Evolutionary conservation across 2,888 invertebrate genomes (phyloP), one percentile per base, ranked within the genome.

Genomic region (Athalia circularis): DNA sequence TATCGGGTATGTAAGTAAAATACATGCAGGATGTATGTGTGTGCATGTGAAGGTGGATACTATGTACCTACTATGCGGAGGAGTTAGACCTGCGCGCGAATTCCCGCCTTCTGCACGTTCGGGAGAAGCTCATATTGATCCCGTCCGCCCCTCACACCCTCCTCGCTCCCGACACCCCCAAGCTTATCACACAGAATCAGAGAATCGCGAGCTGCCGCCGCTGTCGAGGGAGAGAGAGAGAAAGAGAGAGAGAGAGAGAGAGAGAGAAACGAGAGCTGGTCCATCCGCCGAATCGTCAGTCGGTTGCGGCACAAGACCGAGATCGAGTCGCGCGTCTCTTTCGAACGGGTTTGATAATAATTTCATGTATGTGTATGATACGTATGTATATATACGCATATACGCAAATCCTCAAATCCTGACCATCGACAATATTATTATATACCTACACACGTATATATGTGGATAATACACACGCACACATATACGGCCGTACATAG

Each of bases 111-210:
- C 87, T 87, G 29, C 29, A 29, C 29, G 85, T 75, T 75, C 50
- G 62, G 50, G 74, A 87, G 87, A 88, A 88, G 88, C 89, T 90
- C 89, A 90, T 90, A 90, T 90, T 90, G 90, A 90, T 90, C 90
- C 88, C 89, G 89, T 88, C 88, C 89, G 87, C 82, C 83, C 80
- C 81, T 81, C 81, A 67, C 76, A 77, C 79, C 78, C 77, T 70
- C 65, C 77, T 52, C 80, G 79, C 81, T 81, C 81, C 82, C 78
- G 62, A 79, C 75, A 72, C 81, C 81, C 80, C 65, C 65, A 62
- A 68, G 72, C 64, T 76, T 76, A 68, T 13, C 72, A 70, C 77
- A 67, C 83, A 82, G 85, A 88, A 84, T 86, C 85, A 84, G 85
- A 85, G 85, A 85, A 85, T 87, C 85, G 85, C 85, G 84, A 84